Base-by-base conservation (phyloP, 1,140 invertebrate species). In the Nymphalis io region DNA sequence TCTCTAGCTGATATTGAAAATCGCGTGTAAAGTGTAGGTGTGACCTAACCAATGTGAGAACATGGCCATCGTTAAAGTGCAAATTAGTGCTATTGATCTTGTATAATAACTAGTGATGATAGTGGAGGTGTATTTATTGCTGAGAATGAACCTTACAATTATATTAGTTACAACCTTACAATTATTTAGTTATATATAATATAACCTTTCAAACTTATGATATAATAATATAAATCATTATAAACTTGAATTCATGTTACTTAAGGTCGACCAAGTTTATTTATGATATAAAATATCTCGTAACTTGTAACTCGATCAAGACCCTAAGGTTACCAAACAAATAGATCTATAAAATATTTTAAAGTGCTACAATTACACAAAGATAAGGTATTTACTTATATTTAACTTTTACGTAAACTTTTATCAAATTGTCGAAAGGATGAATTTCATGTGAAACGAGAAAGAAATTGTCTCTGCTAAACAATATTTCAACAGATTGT, bases 1-100 rank as follows among this genome's bases (percentile, higher is more conserved):
- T 21, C 20, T 44, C 40, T 44, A 0, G 40, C 40, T 20, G 48
- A 51, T 51, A 10, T 20, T 51, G 20, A 20, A 12, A 51, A 20
- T 51, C 18, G 48, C 48, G 6, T 51, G 15, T 48, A 40, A 40
- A 2, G 44, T 16, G 2, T 20, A 48, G 51, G 21, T 27, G 23
- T 6, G 51, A 55, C 51, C 33, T 2, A 3, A 33, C 51, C 42
- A 1, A 3, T n/a, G 39, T 16, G 33, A 60, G 40, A 51, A 60
- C 65, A 59, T 13, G 33, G 33, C 11, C 15, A 42, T 68, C 46
- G 58, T 68, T 68, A 68, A 68, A 61, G 61, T 68, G 66, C 16
- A 68, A 68, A 68, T 68, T 68, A 20, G 44, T n/a, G 20, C 33
- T 53, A 68, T 68, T 68, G 51, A 39, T 53, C 33, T 18, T 13